These are phyloP conservation scores for Agrochola litura DNA, from an alignment of 2,888 invertebrate genomes.

Conservation along the genomic window DNA sequence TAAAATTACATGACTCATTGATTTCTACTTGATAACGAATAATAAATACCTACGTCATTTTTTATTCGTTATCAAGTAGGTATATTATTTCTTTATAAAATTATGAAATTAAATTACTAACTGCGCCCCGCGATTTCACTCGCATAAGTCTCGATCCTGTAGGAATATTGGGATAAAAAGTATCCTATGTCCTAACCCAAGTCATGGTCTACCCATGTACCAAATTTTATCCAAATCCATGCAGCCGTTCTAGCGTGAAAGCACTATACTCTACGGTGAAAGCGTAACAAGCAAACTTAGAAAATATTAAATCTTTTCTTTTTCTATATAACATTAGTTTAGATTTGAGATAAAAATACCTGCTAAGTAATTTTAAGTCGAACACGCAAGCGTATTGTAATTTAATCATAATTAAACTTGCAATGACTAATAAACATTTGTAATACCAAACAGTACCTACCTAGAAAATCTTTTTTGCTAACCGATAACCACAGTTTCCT, in stretches of 20 bases:
- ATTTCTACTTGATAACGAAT: neutral
- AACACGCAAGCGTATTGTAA: neutral
- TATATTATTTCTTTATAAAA: no score
- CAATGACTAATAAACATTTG: neutral
- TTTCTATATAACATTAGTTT: no score
- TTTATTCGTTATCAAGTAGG: neutral
- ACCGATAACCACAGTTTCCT: conserved; percentile 57
- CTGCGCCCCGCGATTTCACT: no score
- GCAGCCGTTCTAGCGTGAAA: no score
- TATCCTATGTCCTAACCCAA: no score
- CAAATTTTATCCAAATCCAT: no score
- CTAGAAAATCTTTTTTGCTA: neutral
- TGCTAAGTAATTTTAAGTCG: neutral
- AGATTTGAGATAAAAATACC: neutral
- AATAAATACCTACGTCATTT: neutral
- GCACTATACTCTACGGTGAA: no score
- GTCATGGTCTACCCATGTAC: no score
- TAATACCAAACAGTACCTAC: neutral
- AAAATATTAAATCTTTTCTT: no score
- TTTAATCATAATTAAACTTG: neutral
- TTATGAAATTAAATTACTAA: neutral
- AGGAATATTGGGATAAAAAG: no score
- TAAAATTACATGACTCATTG: neutral
- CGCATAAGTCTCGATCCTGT: no score
- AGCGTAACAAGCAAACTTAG: neutral